phyloP scores from a whole-genome alignment of 2,888 invertebrate genomes.

The Anthophora plumipes region DNA sequence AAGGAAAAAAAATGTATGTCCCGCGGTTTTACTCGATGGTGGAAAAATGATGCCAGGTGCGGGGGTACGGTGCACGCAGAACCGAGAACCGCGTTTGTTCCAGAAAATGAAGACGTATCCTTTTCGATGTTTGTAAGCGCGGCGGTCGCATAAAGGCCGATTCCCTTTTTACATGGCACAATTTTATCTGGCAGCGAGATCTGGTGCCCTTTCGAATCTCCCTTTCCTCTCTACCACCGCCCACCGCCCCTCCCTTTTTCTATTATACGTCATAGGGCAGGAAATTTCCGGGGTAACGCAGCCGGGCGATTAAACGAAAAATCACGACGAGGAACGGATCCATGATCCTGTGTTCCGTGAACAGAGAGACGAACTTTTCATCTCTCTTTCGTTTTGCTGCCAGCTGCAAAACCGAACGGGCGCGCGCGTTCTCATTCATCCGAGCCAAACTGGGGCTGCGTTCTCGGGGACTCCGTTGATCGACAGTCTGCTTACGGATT shows the following conservation, averaged over 20 bases:
- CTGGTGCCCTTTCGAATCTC: conserved; percentile 34
- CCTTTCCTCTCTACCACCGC: conserved; percentile 25
- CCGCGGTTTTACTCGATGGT: conserved; percentile 11
- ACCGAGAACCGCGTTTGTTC: conserved; percentile 34
- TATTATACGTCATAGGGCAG: conserved; percentile 43
- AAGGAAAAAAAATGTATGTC: background rate
- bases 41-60: conserved; percentile 16
- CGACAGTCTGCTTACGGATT: conserved; percentile 72
- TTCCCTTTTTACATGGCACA: conserved; percentile 37
- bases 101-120: conserved; percentile 54
- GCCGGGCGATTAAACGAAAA: conserved; percentile 63
- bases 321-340: conserved; percentile 46
- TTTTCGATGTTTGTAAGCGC: conserved; percentile 53
- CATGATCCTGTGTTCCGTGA: background rate
- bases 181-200: conserved; percentile 55
- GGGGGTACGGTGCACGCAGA: conserved; percentile 9
- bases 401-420: conserved; percentile 48
- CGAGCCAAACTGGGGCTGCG: conserved; percentile 27
- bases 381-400: conserved; percentile 52
- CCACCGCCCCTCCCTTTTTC: background rate
- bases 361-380: conserved; percentile 8
- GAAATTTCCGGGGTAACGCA: conserved; percentile 44
- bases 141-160: conserved; percentile 26
- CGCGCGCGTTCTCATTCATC: background rate
- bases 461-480: conserved; percentile 57